These are phyloP conservation scores for Mionectes macconnelli DNA, from an alignment of 2,113 vertebrate genomes.

Conservation along the genomic window DNA sequence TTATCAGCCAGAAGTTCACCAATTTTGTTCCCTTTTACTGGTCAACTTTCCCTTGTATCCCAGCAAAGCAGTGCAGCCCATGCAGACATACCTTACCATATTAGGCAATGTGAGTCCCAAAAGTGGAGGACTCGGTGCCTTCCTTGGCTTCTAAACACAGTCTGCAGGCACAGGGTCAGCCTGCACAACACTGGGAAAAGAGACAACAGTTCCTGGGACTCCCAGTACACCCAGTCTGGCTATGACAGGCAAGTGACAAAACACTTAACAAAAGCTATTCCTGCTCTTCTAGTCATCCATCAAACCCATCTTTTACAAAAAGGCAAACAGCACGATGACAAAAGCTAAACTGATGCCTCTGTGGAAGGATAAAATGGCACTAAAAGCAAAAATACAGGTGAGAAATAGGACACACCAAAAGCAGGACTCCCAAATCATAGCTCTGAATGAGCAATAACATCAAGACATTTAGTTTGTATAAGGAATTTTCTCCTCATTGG, in stretches of 20 bases:
- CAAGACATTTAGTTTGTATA: neutral
- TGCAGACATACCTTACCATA: slow-evolving; percentile 80
- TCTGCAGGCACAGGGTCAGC: neutral
- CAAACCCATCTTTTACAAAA: neutral
- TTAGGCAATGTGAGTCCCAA: slow-evolving; percentile 69
- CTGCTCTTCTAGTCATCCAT: neutral
- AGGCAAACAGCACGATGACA: neutral
- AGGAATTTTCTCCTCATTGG: neutral
- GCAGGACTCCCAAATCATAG: neutral
- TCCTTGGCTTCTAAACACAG: slow-evolving; percentile 56
- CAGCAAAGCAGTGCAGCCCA: neutral
- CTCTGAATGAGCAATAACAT: neutral
- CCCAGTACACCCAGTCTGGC: neutral
- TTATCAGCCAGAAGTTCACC: slow-evolving; percentile 2
- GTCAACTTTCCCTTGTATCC: neutral
- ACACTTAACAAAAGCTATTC: neutral
- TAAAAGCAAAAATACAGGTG: neutral
- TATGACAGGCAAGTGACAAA: neutral
- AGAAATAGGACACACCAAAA: neutral
- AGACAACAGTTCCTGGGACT: accelerated
- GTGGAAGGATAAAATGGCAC: neutral
- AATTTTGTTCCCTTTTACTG: neutral
- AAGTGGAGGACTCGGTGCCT: slow-evolving; percentile 37
- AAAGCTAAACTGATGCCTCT: neutral
- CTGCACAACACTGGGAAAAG: neutral